Base-by-base conservation (phyloP, 2,797 vertebrate genomes). In the Sebastes kiyomatsui region DNA sequence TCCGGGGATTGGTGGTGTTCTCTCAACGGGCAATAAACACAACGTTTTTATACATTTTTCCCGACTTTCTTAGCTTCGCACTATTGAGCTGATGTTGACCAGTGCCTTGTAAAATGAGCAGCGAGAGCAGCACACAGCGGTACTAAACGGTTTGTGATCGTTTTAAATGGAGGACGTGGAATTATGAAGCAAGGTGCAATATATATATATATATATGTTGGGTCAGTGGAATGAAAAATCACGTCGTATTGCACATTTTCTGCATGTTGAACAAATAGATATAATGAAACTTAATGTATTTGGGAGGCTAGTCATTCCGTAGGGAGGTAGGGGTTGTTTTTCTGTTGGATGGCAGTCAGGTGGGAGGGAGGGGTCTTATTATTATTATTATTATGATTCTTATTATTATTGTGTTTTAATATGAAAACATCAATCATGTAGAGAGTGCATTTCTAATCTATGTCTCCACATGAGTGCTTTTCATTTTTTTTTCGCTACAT, bases 21-120 rank as follows among this genome's bases (percentile, higher is more conserved):
- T 86, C 81, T 81, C 79, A 77, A 70, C 32, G 25, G 79, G 64
- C 80, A 54, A 69, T 93, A 86, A 90, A 90, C 78, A 67, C 77
- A 75, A 77, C 72, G 23, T 87, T 81, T 85, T 84, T 66, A 72
- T 82, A 74, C 81, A 80, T 73, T 83, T 87, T 80, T 69, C 28
- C 54, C 2, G 38, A 81, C 78, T 82, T 84, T 83, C 83, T 62
- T 73, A 65, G 73, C 62, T 84, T 66, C 83, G 76, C 68, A 59
- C 83, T 74, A 64, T 68, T 82, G 72, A 86, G 85, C 42, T 25
- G 2, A 79, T 81, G 61, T 82, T 82, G 69, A 72, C 67, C 30
- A 61, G 28, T 3, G 30, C 35, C 73, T 68, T 79, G 72, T 84
- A 67, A 87, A 87, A 70, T 52, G 22, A 72, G 68, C 13, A 66